phyloP scores from a whole-genome alignment of 2,888 invertebrate species.

The Salpingus planirostris region DNA sequence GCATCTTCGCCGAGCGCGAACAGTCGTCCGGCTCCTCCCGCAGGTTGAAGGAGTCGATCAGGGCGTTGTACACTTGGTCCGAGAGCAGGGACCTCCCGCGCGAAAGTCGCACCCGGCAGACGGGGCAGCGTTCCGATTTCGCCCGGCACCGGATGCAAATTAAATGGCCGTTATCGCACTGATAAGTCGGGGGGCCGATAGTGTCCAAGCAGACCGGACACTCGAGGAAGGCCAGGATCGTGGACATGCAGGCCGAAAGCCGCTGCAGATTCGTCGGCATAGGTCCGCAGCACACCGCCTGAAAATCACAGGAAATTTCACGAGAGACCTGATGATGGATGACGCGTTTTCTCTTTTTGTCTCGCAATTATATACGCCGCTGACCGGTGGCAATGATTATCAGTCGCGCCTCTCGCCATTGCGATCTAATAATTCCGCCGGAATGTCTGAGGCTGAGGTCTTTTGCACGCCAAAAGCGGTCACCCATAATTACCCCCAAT shows the following conservation, averaged over 20 bases:
- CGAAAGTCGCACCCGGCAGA: slow-evolving; percentile 49
- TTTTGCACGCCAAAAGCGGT: no score
- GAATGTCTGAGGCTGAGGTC: no score
- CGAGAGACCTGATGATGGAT: no score
- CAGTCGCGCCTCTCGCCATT: no score
- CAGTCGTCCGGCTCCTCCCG: slow-evolving; percentile 36
- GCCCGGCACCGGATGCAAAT: slow-evolving; percentile 53
- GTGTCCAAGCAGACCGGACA: slow-evolving; percentile 59
- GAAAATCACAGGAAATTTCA: no score
- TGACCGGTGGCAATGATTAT: no score
- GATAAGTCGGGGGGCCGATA: slow-evolving; percentile 52
- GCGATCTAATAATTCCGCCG: no score
- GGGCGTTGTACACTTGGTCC: slow-evolving; percentile 46
- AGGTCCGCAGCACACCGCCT: slow-evolving; percentile 47
- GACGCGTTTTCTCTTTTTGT: no score
- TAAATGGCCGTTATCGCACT: slow-evolving; percentile 58
- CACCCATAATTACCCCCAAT: no score
- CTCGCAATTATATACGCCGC: no score
- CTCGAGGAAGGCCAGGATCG: slow-evolving; percentile 48
- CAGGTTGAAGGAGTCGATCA: slow-evolving; percentile 45
- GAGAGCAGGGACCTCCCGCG: slow-evolving; percentile 47
- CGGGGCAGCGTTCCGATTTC: slow-evolving; percentile 52
- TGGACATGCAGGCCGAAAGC: slow-evolving; percentile 44
- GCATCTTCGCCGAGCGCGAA: slow-evolving; percentile 36
- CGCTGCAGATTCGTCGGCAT: slow-evolving; percentile 48